Evolutionary conservation across 2,113 vertebrate genomes (phyloP).

Genomic region (Paraplagusia blochii): DNA sequence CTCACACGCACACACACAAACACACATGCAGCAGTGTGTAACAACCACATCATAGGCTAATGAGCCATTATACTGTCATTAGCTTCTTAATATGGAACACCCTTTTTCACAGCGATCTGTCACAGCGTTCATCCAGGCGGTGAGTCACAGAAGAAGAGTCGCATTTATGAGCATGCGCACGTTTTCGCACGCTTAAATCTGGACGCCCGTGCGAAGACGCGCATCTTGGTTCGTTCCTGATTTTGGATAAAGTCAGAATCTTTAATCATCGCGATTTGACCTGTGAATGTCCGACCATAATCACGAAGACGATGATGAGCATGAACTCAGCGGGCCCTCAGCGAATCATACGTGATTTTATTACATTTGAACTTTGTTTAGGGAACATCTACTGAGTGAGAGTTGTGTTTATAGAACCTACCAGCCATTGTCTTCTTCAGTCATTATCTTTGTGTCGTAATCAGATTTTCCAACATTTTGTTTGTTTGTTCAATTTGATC

Average conservation of each 20-base stretch:
- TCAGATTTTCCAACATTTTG: constrained; percentile 48
- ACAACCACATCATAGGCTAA: constrained; percentile 64
- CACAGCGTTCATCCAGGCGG: constrained; percentile 44
- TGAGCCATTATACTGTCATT: constrained; percentile 73
- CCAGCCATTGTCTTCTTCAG: constrained; percentile 21
- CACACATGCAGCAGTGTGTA: neutral
- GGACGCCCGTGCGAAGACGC: neutral
- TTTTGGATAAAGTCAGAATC: neutral
- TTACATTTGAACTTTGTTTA: constrained; percentile 58
- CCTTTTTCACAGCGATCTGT: constrained; percentile 56
- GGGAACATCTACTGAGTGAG: constrained; percentile 39
- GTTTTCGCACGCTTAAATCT: neutral
- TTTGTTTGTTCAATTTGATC: constrained; percentile 56
- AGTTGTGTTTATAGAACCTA: constrained; percentile 49
- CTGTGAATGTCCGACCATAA: constrained; percentile 9
- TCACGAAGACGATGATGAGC: neutral
- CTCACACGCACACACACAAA: constrained; percentile 6
- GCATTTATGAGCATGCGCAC: constrained; percentile 7
- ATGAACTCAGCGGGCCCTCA: constrained; percentile 19
- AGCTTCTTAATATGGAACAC: constrained; percentile 64
- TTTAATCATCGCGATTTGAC: too few relatives aligned
- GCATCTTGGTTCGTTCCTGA: neutral
- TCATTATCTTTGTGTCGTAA: constrained; percentile 65
- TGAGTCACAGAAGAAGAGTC: constrained; percentile 46
- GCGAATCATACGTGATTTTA: constrained; percentile 38